Base-by-base conservation (phyloP, 1,140 invertebrate species). In the Hylaeus anthracinus region DNA sequence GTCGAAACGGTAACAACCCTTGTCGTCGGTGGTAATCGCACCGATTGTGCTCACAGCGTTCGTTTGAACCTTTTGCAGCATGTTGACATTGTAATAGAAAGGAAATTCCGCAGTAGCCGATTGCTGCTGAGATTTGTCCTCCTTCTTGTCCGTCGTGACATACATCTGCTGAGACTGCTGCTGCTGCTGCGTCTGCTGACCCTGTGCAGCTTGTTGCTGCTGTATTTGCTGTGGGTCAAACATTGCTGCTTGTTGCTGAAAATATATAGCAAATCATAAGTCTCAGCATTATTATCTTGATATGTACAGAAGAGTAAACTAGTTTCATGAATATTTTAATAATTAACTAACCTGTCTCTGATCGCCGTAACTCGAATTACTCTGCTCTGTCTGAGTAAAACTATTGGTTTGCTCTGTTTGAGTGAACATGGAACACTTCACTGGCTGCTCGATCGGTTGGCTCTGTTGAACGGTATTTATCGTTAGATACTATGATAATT, bases 51-150 rank as follows among this genome's bases (percentile, higher is more conserved):
- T 91, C 14, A 93, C 92, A 9, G 93, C 90, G 56, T 93, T 93
- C 72, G 92, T 92, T 76, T 93, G 92, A 79, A 93, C 92, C 79
- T 95, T 94, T 78, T 94, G 94, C 39, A 94, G 83, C 94, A 94
- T 94, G 84, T 94, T 94, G 15, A 94, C 94, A 84, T 95, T 94
- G 79, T 95, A 95, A 78, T 93, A 94, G 79, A 94, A 95, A 41
- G 94, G 94, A 76, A 95, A 94, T 53, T 94, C 94, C 0, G 93
- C 81, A 1, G 94, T 89, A 3, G 92, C 84, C 0, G 93, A 87
- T 78, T 94, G 92, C 79, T 93, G 93, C 77, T 92, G 92, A 0
- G 91, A 88, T 55, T 93, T 93, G 69, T 93, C 92, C 48, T 93
- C 92, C 80, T 93, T 93, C 65, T 94, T 93, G 14, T 93, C 92